Conservation (phyloP, 2,888 invertebrate genomes). For the Volucella inflata region DNA sequence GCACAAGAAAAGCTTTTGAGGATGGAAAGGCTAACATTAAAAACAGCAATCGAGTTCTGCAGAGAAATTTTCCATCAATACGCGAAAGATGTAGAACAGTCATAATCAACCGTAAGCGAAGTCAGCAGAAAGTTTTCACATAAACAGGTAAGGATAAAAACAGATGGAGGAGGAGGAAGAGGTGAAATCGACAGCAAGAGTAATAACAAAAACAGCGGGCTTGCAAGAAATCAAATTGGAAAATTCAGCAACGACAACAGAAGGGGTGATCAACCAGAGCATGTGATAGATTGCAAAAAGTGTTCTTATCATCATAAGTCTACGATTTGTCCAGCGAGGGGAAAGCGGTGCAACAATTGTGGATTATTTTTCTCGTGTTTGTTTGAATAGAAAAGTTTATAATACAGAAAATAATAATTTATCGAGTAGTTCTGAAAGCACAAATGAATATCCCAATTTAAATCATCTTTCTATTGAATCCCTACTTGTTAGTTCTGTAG, state of each 20-base stretch:
- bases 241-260: not conserved
- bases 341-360: constrained; percentile 7
- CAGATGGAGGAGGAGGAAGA: not conserved
- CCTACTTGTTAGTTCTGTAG: not conserved
- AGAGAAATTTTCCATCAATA: too few relatives aligned
- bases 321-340: constrained; percentile 1
- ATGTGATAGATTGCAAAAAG: not conserved
- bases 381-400: not conserved
- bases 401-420: not conserved
- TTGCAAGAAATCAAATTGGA: not conserved
- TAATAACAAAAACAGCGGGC: not conserved
- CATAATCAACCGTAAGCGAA: not conserved
- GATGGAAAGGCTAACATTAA: too few relatives aligned
- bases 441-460: not conserved
- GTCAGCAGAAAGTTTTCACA: not conserved
- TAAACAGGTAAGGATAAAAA: not conserved
- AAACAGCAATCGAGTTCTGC: too few relatives aligned
- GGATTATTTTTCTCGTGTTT: not conserved
- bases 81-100: too few relatives aligned
- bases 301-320: constrained; percentile 6
- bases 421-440: constrained; percentile 9
- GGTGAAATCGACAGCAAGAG: not conserved
- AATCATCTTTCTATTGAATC: constrained; percentile 3
- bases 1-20: too few relatives aligned
- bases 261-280: not conserved